A percentile compares a stretch with the other conserved stretches of the same genome.
These are phyloP conservation scores for Tyrophagus putrescentiae DNA, from an alignment of 1,140 invertebrate species.

Conservation along the genomic window DNA sequence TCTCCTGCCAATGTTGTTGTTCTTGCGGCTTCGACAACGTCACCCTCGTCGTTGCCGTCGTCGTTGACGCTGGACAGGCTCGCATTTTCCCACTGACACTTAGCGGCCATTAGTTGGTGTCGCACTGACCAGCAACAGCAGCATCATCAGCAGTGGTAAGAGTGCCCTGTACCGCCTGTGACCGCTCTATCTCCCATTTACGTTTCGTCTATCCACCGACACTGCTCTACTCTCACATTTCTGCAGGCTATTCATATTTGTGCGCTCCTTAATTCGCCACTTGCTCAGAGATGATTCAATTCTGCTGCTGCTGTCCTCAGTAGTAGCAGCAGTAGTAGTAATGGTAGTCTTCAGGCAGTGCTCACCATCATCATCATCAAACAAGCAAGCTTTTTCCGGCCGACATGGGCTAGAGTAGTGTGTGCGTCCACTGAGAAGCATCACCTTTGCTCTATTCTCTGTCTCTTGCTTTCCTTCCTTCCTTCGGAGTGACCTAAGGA, in stretches of 20 bases:
- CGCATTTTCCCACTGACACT: constrained; percentile 10
- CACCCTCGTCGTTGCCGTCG: background rate
- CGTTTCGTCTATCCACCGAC: too few relatives aligned
- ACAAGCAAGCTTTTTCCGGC: too few relatives aligned
- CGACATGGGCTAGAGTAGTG: too few relatives aligned
- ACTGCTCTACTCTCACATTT: background rate
- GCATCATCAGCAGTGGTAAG: too few relatives aligned
- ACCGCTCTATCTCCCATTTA: background rate
- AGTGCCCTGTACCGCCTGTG: background rate
- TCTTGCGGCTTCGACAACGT: background rate
- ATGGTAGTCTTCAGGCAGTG: too few relatives aligned
- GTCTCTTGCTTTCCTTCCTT: too few relatives aligned
- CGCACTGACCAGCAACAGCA: background rate
- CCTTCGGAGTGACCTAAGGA: too few relatives aligned
- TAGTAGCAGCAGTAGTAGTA: background rate
- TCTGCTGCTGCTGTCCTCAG: background rate
- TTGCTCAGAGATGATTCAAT: constrained; percentile 5
- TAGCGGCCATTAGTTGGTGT: constrained; percentile 4
- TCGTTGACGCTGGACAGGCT: background rate
- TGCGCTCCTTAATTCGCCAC: background rate
- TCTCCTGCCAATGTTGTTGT: too few relatives aligned
- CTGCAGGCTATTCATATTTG: constrained; percentile 15
- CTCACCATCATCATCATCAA: too few relatives aligned
- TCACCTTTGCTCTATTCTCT: too few relatives aligned
- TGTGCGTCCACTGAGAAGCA: too few relatives aligned